Percentiles rank a stretch among this genome's conserved stretches.
phyloP scores from a whole-genome alignment of 2,888 invertebrate genomes.

The Lasioglossum malachurum region DNA sequence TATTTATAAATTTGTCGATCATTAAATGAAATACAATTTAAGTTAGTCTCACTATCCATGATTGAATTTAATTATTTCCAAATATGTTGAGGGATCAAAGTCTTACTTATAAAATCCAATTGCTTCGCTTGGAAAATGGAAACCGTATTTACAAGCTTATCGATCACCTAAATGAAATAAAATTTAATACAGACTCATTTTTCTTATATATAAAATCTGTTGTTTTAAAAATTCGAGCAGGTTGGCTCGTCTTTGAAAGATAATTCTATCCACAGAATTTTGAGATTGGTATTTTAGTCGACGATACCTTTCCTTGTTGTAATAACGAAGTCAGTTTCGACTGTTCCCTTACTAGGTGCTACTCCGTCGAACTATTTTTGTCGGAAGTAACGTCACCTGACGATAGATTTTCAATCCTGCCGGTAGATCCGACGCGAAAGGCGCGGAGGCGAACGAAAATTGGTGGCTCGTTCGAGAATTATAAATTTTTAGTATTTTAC shows the following conservation, averaged over 20 bases:
- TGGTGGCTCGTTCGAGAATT: background rate
- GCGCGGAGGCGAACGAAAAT: background rate
- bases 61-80: background rate
- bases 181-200: background rate
- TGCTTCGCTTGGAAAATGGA: background rate
- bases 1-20: background rate
- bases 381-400: background rate
- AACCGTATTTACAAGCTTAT: background rate
- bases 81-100: background rate
- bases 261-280: background rate
- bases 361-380: background rate
- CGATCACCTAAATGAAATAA: background rate
- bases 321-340: background rate
- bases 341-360: background rate
- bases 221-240: background rate
- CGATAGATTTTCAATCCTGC: background rate
- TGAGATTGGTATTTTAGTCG: background rate
- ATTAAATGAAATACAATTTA: background rate
- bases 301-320: background rate
- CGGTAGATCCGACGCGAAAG: background rate
- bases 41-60: background rate
- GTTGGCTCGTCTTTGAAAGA: too few species aligned
- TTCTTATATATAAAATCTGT: background rate
- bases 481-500: slow-evolving; percentile 5
- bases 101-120: background rate